Evolutionary conservation across 2,888 invertebrate genomes (phyloP).

Genomic region (Sinodicranocentrus sp.): DNA sequence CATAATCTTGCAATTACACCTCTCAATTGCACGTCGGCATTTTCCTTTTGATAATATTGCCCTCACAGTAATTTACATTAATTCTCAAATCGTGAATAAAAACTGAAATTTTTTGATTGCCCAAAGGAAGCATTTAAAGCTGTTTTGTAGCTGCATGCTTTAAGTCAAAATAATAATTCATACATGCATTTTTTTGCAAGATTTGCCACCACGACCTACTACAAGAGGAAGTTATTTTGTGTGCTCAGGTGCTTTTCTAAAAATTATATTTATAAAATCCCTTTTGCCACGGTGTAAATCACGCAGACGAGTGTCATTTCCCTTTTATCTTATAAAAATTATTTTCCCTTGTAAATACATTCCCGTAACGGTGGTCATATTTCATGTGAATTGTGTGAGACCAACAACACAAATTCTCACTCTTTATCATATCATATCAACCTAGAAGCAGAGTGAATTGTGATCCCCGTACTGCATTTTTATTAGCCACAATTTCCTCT

Average conservation of each 20-base stretch:
- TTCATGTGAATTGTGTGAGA: no score
- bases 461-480: background rate
- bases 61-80: constrained; percentile 20
- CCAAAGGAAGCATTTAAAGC: constrained; percentile 19
- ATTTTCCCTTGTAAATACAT: no score
- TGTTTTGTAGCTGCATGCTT: background rate
- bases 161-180: no score
- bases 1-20: background rate
- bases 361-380: background rate
- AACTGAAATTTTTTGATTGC: background rate
- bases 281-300: no score
- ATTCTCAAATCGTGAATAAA: constrained; percentile 22
- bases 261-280: background rate
- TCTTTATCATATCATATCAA: background rate
- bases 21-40: background rate
- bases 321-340: no score
- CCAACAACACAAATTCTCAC: no score
- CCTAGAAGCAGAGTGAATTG: no score
- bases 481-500: background rate
- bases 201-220: no score
- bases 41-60: background rate
- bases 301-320: no score
- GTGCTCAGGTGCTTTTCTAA: background rate
- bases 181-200: no score
- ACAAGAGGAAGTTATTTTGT: no score